Evolutionary conservation across 2,113 vertebrate genomes (phyloP), one percentile per base, ranked within the genome.

Genomic region (Pitta sordida): DNA sequence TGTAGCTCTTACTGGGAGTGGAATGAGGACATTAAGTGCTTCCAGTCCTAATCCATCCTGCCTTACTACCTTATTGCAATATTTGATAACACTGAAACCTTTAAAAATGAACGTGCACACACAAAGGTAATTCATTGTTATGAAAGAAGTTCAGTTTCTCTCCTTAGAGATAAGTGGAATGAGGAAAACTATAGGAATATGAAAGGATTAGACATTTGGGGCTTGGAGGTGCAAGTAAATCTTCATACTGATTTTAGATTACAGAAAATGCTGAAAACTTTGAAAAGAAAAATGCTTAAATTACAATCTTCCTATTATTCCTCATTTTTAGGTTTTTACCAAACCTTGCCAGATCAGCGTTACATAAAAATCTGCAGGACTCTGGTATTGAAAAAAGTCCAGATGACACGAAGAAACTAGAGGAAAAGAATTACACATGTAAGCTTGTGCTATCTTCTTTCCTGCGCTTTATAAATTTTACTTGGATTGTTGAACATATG

Each of bases 271-370:
- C 15, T 43, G 30, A 55, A 73, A 52, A 43, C 18, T 29, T 48
- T 2, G 4, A 41, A 32, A 91, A 51, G 20, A 85, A 59, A n/a
- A 69, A 18, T 3, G 1, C 34, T 67, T 51, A 59, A 63, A 68
- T 73, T 83, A 74, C 43, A 60, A 16, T 20, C 22, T 63, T 16
- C 32, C 4, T 36, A 2, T 79, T 73, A 7, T 56, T 53, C 19
- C 24, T 18, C 17, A 85, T 70, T 55, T 85, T 82, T 71, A 99
- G 99, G 97, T 99, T 99, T 97, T 98, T 99, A 83, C 99, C 99
- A 91, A 99, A 92, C 34, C 97, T 99, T 37, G 99, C 98, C 46
- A 98, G 98, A 37, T 98, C 98, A 58, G 98, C 98, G 58, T 98
- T 99, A 62, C 98, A 99, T 78, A 99, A 99, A 96, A 98, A 96